These are phyloP conservation scores for Rhimphoctona megacephalus DNA, from an alignment of 2,888 invertebrate genomes.

Conservation along the genomic window DNA sequence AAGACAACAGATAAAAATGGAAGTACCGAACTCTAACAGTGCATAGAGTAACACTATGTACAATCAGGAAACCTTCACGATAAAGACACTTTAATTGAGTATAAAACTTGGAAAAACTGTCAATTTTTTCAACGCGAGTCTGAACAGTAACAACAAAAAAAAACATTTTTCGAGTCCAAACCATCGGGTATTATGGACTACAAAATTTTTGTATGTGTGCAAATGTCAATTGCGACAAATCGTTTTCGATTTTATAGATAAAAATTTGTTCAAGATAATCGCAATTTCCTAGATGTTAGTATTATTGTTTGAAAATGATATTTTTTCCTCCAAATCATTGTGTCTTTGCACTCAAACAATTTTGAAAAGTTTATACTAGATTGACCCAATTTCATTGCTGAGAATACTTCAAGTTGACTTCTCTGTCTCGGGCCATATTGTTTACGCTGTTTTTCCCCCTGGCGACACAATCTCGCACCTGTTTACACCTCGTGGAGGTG, in stretches of 20 bases:
- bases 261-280: background rate
- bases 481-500: conserved; percentile 71
- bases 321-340: background rate
- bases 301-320: background rate
- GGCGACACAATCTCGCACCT: conserved; percentile 73
- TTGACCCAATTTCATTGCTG: background rate
- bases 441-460: conserved; percentile 26
- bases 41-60: background rate
- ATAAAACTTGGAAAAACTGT: background rate
- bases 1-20: conserved; percentile 18
- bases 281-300: background rate
- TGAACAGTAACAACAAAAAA: background rate
- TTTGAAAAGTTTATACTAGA: background rate
- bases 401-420: background rate
- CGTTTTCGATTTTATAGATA: background rate
- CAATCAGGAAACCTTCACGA: background rate
- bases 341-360: background rate
- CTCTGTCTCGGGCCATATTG: background rate
- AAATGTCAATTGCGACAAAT: background rate
- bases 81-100: background rate
- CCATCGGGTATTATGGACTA: background rate
- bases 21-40: conserved; percentile 45
- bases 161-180: background rate
- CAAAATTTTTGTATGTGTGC: no score
- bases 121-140: background rate